Base-by-base conservation (phyloP, 1,140 invertebrate genomes). In the Conopomorpha cramerella region DNA sequence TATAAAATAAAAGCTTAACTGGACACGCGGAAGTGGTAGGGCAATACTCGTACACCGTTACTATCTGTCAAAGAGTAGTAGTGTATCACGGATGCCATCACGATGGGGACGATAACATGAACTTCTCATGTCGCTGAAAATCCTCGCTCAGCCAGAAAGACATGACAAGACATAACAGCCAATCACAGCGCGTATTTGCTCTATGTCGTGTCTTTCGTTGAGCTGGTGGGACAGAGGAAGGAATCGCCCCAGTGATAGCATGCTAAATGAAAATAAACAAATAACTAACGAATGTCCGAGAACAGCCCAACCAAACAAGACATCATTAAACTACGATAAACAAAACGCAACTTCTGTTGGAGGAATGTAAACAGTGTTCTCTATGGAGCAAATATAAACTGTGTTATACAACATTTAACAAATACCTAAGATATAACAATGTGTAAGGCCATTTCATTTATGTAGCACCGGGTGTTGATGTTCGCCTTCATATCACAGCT, bases 281-380 rank as follows among this genome's bases (percentile, higher is more conserved):
- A 23, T 6, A 23, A 23, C 19, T 6, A 23, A 10, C 10, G 19
- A 23, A 23, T 4, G 19, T 10, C 55, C 62, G 48, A 62, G 47
- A 62, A 62, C 56, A 51, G 63, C 51, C 57, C 55, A 58, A 64
- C 56, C 59, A 56, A 62, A 46, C 55, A 52, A 53, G 54, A 63
- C 55, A 46, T 49, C 47, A 49, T 63, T 64, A 51, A 73, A 68
- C 62, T 68, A 66, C 64, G 38, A 51, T 61, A 61, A 73, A 65
- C 62, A 70, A 70, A 67, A 73, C 51, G 59, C 68, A 68, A 73
- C 57, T 58, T 61, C 65, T 52, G 53, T 58, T 63, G 59, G 53
- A 63, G 70, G 70, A 74, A 74, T 74, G 70, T 74, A 65, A 73
- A 73, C 58, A 70, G 59, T 64, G 58, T 6, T 23, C 19, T n/a